Evolutionary conservation across 2,888 invertebrate species (phyloP).

Genomic region (Drosophila ustulata): DNA sequence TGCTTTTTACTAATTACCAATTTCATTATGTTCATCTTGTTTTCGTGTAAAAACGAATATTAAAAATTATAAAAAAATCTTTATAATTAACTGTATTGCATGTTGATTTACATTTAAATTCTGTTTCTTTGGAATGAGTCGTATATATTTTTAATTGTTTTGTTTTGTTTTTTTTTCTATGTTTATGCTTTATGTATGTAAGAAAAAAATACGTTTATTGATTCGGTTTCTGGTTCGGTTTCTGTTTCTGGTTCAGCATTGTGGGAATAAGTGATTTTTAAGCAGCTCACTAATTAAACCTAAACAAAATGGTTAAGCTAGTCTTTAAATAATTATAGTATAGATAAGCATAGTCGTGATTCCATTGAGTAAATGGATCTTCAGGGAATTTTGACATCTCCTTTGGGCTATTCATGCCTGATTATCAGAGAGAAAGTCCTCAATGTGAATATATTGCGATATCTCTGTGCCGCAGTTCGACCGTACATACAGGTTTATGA

Average conservation of each 20-base stretch:
- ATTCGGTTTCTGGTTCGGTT: conserved; percentile 17
- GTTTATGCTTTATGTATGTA: conserved; percentile 1
- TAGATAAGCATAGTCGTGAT: conserved; percentile 14
- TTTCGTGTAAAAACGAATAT: not conserved
- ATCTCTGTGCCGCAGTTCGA: not conserved
- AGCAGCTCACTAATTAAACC: conserved; percentile 11
- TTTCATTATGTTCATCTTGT: conserved; percentile 17
- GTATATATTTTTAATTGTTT: conserved; percentile 66
- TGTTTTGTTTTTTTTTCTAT: conserved; percentile 43
- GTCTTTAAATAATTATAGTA: conserved; percentile 10
- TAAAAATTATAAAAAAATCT: conserved; percentile 26
- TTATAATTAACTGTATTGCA: conserved; percentile 45
- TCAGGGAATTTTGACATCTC: not conserved
- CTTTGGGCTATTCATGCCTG: not conserved
- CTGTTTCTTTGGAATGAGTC: conserved; percentile 84
- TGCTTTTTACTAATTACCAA: conserved; percentile 44
- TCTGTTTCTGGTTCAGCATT: conserved; percentile 28
- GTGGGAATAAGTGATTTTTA: conserved; percentile 28
- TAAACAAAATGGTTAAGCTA: conserved; percentile 8
- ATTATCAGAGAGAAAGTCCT: conserved; percentile 1
- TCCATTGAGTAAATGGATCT: not conserved
- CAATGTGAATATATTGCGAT: not conserved
- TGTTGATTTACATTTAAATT: conserved; percentile 72
- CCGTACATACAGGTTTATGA: conserved; percentile 11
- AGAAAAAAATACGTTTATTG: conserved; percentile 4